These are phyloP conservation scores for Eulimnadia texana DNA, from an alignment of 1,140 invertebrate species.

Conservation along the genomic window DNA sequence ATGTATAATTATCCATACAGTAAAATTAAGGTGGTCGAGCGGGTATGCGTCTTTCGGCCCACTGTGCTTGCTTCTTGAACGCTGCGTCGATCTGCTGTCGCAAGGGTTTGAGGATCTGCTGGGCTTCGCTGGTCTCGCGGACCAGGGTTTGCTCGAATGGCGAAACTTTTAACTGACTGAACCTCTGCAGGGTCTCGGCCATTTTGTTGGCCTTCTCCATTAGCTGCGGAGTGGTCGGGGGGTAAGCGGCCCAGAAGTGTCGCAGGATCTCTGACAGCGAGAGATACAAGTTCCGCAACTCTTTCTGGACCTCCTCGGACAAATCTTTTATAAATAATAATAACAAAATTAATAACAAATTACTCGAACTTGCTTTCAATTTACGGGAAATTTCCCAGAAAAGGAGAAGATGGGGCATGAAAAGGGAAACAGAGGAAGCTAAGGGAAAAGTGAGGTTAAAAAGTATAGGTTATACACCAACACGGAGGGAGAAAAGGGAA, in stretches of 20 bases:
- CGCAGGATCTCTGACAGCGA: conserved; percentile 72
- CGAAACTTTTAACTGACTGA: conserved; percentile 46
- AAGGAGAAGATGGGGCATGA: no score
- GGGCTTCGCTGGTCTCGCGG: conserved; percentile 7
- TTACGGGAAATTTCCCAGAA: conserved; percentile 15
- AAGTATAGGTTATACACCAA: background rate
- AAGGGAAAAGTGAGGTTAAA: background rate
- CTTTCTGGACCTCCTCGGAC: conserved; percentile 61
- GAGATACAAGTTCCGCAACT: conserved; percentile 66
- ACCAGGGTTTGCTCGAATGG: conserved; percentile 9
- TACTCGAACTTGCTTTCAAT: background rate
- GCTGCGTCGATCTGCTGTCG: conserved; percentile 12
- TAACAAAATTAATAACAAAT: background rate
- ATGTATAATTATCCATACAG: background rate
- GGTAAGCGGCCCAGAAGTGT: conserved; percentile 91
- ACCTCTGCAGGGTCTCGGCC: conserved; percentile 73
- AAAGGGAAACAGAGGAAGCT: no score
- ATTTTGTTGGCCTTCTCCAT: conserved; percentile 70
- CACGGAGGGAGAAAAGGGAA: no score
- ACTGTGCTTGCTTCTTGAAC: conserved; percentile 12
- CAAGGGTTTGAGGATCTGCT: conserved; percentile 9
- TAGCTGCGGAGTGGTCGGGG: conserved; percentile 57
- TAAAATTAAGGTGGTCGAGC: background rate
- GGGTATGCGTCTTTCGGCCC: conserved; percentile 3
- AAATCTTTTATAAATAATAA: conserved; percentile 39